A percentile compares a stretch with the other conserved stretches of the same genome.
Conservation (phyloP, 2,113 vertebrate genomes). For the Tauraco erythrolophus region DNA sequence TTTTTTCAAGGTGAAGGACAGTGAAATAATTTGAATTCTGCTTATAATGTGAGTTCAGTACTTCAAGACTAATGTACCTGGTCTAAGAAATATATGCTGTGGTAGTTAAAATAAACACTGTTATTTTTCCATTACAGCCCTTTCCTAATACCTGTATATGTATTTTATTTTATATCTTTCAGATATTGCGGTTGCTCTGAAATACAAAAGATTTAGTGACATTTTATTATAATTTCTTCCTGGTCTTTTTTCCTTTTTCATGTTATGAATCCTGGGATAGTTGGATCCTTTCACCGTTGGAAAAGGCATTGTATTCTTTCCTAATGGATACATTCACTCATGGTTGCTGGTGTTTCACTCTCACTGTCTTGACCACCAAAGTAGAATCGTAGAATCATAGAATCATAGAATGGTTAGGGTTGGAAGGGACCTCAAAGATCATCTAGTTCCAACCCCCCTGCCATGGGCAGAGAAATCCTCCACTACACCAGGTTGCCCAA, state of each 20-base stretch:
- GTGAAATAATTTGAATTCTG: background rate
- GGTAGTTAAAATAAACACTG: background rate
- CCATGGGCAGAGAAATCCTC: too few species aligned
- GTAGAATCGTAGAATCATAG: too few species aligned
- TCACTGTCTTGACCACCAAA: background rate
- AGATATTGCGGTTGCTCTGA: background rate
- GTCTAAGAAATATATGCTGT: background rate
- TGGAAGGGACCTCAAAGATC: too few species aligned
- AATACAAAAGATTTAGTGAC: background rate
- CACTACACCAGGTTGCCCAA: too few species aligned
- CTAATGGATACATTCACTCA: background rate
- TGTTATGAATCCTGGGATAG: background rate
- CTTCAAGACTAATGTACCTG: background rate
- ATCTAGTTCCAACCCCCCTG: too few species aligned
- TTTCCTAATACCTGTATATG: background rate
- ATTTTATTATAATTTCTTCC: slow-evolving; percentile 3
- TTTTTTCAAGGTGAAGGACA: background rate
- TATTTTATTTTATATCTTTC: background rate
- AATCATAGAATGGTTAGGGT: too few species aligned
- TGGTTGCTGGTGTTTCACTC: background rate
- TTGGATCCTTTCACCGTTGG: slow-evolving; percentile 30
- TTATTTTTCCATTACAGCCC: background rate
- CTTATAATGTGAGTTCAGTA: background rate
- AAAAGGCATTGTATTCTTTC: background rate
- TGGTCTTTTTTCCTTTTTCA: background rate